Conservation (phyloP, 2,797 vertebrate species). For the Thaleichthys pacificus region DNA sequence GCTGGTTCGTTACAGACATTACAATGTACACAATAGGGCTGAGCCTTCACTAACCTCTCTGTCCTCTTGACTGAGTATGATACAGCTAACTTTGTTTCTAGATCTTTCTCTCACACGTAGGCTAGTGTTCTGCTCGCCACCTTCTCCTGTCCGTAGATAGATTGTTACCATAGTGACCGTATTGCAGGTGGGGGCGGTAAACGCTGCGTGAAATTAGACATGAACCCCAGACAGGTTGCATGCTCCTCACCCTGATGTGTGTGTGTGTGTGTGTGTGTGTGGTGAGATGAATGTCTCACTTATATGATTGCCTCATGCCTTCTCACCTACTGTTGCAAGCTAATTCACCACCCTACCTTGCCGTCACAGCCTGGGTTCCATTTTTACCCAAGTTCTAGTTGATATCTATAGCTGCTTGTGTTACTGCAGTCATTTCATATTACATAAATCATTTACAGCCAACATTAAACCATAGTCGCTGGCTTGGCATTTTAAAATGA, state of each 20-base stretch:
- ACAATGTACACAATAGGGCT: background rate
- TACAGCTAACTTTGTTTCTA: conserved; percentile 33
- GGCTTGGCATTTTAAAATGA: background rate
- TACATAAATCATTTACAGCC: background rate
- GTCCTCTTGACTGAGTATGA: conserved; percentile 38
- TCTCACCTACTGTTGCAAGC: background rate
- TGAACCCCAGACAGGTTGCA: conserved; percentile 31
- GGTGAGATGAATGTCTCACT: conserved; percentile 1
- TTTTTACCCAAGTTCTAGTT: background rate
- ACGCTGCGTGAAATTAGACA: conserved; percentile 40
- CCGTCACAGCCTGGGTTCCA: too few species aligned
- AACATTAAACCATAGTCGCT: background rate
- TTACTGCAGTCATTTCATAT: background rate
- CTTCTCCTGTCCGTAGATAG: conserved; percentile 33
- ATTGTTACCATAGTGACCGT: conserved; percentile 39
- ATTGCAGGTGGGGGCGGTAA: conserved; percentile 26
- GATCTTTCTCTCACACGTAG: conserved; percentile 48
- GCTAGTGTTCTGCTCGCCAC: background rate
- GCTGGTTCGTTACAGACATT: conserved; percentile 23
- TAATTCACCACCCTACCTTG: background rate
- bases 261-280: conserved; percentile 20
- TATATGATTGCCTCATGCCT: background rate
- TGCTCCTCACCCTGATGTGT: conserved; percentile 26
- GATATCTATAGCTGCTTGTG: background rate
- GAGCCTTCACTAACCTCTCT: conserved; percentile 32